Base-by-base conservation (phyloP, 1,140 invertebrate species). In the Ladona fulva region DNA sequence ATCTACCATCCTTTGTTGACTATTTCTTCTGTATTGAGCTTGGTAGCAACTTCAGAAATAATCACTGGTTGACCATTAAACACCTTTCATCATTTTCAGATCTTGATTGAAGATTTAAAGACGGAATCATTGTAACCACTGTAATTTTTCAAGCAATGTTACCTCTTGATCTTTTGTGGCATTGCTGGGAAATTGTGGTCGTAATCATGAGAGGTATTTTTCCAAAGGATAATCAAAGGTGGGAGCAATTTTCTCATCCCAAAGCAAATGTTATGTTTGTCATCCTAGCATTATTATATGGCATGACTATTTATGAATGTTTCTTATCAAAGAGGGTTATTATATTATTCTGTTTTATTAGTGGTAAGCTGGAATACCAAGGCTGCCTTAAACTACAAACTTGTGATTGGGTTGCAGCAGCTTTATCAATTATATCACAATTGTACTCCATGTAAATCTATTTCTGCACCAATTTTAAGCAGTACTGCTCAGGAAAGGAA, bases 391-490 rank as follows among this genome's bases (percentile, higher is more conserved):
- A 66, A 66, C 3, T 66, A 66, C 52, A 19, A 12, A 66, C 52
- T 66, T 66, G 52, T 66, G 52, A 66, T 66, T 66, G 52, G 52
- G 52, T 66, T 66, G 52, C 52, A 66, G 52, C 52, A 22, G 52
- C 52, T 66, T 66, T 66, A 66, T 66, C 52, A 66, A 66, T 19
- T 19, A 37, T 37, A 37, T 37, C 29, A 37, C 14, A 66, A 16
- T 16, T 66, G 52, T 66, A 66, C n/a, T 66, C 16, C n/a, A 22
- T 66, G 52, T 66, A 19, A 66, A 19, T 66, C n/a, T 66, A 66
- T 12, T 16, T 66, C 52, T 66, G 52, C 52, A 66, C 52, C 52
- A 22, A 66, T 66, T 66, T 66, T 66, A 37, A 66, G 52, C 52
- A 66, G 52, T 19, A 22, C 52, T 22, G 52, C 52, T 66, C 52